Percentiles rank a stretch among this genome's conserved stretches.
Conservation (phyloP, 2,113 vertebrate genomes). For the Labeo rohita region DNA sequence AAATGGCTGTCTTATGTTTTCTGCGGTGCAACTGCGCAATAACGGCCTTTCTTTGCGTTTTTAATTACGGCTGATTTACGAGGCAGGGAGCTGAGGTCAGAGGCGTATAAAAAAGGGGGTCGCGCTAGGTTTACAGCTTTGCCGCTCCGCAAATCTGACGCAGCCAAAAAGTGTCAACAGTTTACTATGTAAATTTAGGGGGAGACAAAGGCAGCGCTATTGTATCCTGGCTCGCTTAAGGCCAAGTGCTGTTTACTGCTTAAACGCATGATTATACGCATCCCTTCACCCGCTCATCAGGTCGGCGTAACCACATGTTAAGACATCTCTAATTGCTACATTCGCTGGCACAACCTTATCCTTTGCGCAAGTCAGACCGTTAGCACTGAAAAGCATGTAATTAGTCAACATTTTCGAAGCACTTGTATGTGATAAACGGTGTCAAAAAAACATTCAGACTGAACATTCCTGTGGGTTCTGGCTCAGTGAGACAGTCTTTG, state of each 20-base stretch:
- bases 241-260: conserved; percentile 47
- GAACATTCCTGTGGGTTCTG: conserved; percentile 37
- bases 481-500: conserved; percentile 8
- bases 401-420: conserved; percentile 37
- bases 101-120: conserved; percentile 61
- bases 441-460: conserved; percentile 13
- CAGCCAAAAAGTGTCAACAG: conserved; percentile 58
- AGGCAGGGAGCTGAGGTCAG: conserved; percentile 67
- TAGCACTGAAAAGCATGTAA: conserved; percentile 34
- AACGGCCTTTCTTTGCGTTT: conserved; percentile 64
- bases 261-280: conserved; percentile 48
- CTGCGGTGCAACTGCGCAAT: conserved; percentile 71
- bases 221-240: conserved; percentile 31
- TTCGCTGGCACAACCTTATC: conserved; percentile 23
- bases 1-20: conserved; percentile 72
- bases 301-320: conserved; percentile 45
- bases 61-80: conserved; percentile 71
- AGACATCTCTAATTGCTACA: conserved; percentile 46
- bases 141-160: conserved; percentile 43
- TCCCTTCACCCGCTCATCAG: conserved; percentile 52
- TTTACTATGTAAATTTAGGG: conserved; percentile 52
- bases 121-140: conserved; percentile 60
- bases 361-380: conserved; percentile 17
- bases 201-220: conserved; percentile 40
- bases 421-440: conserved; percentile 2